These are phyloP conservation scores for Galagoides demidoff DNA, from an alignment of 2,797 vertebrate genomes.

Conservation along the genomic window DNA sequence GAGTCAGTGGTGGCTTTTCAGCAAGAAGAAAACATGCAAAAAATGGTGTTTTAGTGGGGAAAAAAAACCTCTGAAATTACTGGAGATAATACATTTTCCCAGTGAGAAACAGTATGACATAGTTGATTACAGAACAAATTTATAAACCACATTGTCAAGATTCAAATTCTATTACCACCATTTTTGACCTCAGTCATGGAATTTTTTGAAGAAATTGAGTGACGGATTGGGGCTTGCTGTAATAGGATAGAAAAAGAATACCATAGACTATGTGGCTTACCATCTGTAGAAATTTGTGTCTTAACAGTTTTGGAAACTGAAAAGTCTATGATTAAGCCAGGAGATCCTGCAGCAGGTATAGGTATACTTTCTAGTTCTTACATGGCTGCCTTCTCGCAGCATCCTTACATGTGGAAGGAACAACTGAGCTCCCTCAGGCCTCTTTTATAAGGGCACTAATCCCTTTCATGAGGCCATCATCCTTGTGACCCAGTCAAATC, in stretches of 20 bases:
- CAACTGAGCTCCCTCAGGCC: not conserved
- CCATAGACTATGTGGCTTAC: not conserved
- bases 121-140: not conserved
- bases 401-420: not conserved
- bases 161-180: not conserved
- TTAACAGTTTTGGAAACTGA: not conserved
- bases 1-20: not conserved
- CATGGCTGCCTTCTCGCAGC: not conserved
- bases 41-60: not conserved
- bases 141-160: not conserved
- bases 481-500: not conserved
- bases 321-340: not conserved
- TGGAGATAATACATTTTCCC: not conserved
- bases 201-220: not conserved
- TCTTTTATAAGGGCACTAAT: not conserved
- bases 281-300: not conserved
- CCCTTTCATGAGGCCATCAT: not conserved
- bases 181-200: not conserved
- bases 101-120: not conserved
- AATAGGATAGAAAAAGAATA: not conserved
- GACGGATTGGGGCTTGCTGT: not conserved
- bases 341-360: not conserved
- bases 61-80: not conserved
- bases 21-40: not conserved
- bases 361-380: not conserved